Evolutionary conservation across 2,113 vertebrate species (phyloP), one percentile per base, ranked within the genome.

Genomic region (Anas platyrhynchos): DNA sequence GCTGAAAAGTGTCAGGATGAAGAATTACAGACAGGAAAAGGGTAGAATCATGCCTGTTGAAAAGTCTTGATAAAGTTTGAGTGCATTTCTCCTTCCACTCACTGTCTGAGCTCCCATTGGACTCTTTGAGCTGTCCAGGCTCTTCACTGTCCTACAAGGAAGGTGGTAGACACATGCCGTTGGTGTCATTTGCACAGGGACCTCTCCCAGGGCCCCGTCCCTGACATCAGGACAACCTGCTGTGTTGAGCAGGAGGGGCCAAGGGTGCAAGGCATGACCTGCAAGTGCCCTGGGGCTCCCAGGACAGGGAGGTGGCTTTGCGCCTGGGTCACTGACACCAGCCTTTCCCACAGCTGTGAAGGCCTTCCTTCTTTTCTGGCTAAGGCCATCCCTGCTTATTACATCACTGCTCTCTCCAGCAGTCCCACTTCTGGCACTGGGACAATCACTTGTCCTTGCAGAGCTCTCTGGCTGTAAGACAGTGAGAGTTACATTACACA

Each of bases 141-240:
- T 8, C 5, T 9, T 61, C 54, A 11, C 10, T 4, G 9, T 68
- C 25, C 18, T 67, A 46, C 22, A 50, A 2, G 41, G 66, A 16
- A 8, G 4, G 32, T n/a, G 52, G 13, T 71, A 14, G 46, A 41
- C 78, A 22, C 1, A 6, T 41, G 63, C 13, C 1, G 0, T 18
- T 16, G 32, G 10, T 7, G 8, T 29, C 0, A 0, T 68, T 59
- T 43, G 25, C 9, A 2, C 0, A 0, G 16, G 12, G 29, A 76
- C 5, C 13, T 58, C n/a, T 79, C 74, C 32, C 16, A 41, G 11
- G 3, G 41, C 32, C 25, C 17, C 6, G 21, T 48, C 54, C n/a
- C 36, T 62, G 75, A 29, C 7, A 43, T 18, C 27, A 32, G 74
- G 36, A 56, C 16, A 56, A 72, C 41, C 27, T 1, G 2, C 31